phyloP scores from a whole-genome alignment of 2,888 invertebrate species.

The Amphipyra tragopoginis region DNA sequence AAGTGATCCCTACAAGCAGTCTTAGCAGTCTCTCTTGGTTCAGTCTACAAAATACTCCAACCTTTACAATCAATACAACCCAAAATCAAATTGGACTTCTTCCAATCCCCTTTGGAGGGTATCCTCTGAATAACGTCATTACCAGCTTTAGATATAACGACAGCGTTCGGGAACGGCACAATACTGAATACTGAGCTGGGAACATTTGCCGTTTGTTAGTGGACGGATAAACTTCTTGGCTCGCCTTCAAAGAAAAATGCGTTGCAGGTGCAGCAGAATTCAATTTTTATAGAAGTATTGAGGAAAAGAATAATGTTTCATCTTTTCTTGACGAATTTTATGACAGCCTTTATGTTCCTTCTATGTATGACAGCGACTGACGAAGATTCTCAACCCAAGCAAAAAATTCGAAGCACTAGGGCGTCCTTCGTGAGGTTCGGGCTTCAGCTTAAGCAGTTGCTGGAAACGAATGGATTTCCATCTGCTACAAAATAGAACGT shows the following conservation, averaged over 20 bases:
- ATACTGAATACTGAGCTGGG: slow-evolving; percentile 53
- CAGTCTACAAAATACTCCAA: neutral
- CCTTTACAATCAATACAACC: neutral
- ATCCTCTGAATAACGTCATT: slow-evolving; percentile 62
- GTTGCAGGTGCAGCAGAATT: slow-evolving; percentile 21
- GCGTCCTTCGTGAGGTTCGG: too few species aligned
- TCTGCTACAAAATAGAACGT: too few species aligned
- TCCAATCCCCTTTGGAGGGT: neutral
- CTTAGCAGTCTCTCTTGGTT: too few species aligned
- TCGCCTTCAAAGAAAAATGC: slow-evolving; percentile 36
- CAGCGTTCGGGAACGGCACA: slow-evolving; percentile 49
- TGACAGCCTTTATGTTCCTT: too few species aligned
- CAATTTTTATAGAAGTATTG: slow-evolving; percentile 34
- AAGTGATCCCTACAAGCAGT: too few species aligned
- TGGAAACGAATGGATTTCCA: too few species aligned
- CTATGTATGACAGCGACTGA: too few species aligned
- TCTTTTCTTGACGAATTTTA: too few species aligned
- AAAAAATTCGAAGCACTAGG: too few species aligned
- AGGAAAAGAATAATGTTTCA: slow-evolving; percentile 1
- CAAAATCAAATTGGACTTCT: slow-evolving; percentile 33
- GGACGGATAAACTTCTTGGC: slow-evolving; percentile 47
- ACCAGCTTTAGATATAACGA: slow-evolving; percentile 63
- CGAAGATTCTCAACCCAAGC: too few species aligned
- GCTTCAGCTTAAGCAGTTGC: too few species aligned
- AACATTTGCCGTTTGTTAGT: slow-evolving; percentile 53